Percentiles rank a stretch among this genome's conserved stretches.
phyloP scores from a whole-genome alignment of 2,797 vertebrate genomes.

The Prunella strophiata region DNA sequence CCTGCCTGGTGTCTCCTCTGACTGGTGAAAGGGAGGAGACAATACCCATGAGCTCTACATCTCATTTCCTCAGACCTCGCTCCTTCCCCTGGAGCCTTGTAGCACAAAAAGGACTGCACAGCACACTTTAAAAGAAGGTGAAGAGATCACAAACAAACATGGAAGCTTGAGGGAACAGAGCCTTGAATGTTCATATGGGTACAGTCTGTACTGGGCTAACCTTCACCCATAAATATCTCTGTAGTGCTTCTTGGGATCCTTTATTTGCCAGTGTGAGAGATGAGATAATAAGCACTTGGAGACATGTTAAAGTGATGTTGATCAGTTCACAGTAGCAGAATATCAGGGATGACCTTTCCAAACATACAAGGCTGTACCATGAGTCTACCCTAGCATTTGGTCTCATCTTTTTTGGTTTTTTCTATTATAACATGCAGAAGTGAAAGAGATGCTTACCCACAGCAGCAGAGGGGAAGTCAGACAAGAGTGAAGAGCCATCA shows the following conservation, averaged over 20 bases:
- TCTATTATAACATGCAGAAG: constrained; percentile 42
- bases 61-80: not conserved
- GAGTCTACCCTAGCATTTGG: not conserved
- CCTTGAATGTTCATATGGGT: not conserved
- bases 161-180: not conserved
- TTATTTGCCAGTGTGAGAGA: not conserved
- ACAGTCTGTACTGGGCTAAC: not conserved
- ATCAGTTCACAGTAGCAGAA: not conserved
- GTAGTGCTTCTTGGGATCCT: not conserved
- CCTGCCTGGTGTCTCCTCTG: not conserved
- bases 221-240: not conserved
- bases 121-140: not conserved
- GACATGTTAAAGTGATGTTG: not conserved
- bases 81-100: not conserved
- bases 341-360: not conserved
- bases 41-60: not conserved
- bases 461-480: constrained; percentile 24
- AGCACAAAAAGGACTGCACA: not conserved
- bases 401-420: not conserved
- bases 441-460: constrained; percentile 31
- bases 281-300: not conserved
- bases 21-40: not conserved
- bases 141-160: not conserved
- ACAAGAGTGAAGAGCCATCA: not conserved
- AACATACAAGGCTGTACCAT: not conserved